phyloP scores from a whole-genome alignment of 2,888 invertebrate genomes.

The Limenitis camilla region DNA sequence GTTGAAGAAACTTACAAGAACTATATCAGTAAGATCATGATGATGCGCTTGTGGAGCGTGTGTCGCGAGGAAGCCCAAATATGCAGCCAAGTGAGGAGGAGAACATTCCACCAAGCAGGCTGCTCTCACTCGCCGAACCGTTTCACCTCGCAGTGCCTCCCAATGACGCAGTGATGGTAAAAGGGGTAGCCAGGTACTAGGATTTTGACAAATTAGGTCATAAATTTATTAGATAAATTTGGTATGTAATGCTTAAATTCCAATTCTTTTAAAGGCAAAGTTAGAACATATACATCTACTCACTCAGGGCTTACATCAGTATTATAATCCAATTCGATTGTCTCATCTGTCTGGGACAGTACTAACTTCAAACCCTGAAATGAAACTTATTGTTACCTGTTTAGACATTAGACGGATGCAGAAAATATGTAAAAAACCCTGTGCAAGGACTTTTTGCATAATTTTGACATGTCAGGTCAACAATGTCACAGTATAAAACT shows the following conservation, averaged over 20 bases:
- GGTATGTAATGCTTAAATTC: too few relatives aligned
- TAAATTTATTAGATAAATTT: too few relatives aligned
- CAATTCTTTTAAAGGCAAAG: neutral
- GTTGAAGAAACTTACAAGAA: constrained; percentile 31
- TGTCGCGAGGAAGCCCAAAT: constrained; percentile 87
- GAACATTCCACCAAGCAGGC: constrained; percentile 94
- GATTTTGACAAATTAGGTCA: too few relatives aligned
- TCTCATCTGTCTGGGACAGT: constrained; percentile 72
- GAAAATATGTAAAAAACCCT: too few relatives aligned
- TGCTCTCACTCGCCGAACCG: constrained; percentile 82
- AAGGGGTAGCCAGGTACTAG: constrained; percentile 58
- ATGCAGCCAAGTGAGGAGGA: constrained; percentile 86
- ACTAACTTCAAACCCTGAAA: constrained; percentile 81
- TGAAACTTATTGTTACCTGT: neutral
- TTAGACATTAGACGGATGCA: too few relatives aligned
- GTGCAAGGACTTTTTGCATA: too few relatives aligned
- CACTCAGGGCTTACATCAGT: constrained; percentile 66
- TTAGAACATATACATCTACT: constrained; percentile 30
- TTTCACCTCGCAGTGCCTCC: constrained; percentile 78
- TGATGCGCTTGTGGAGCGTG: constrained; percentile 66
- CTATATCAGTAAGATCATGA: constrained; percentile 47
- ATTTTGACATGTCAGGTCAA: too few relatives aligned
- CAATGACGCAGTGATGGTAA: constrained; percentile 88
- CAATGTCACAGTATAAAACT: too few relatives aligned
- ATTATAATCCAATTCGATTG: constrained; percentile 59